phyloP scores from a whole-genome alignment of 2,113 vertebrate genomes.

The Cottus gobio region DNA sequence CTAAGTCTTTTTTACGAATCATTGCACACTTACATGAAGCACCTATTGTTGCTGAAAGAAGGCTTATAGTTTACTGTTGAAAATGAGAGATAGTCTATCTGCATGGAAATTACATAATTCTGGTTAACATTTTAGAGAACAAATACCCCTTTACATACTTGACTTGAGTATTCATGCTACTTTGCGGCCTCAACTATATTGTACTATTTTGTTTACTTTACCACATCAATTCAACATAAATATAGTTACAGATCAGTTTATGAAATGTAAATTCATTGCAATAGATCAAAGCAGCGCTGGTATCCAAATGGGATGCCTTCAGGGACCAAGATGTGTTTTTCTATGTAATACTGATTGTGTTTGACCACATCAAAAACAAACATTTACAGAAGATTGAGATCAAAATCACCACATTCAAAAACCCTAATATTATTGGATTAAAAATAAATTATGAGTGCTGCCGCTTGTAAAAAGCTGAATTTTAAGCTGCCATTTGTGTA shows the following conservation, averaged over 20 bases:
- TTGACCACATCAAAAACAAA: neutral
- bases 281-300: neutral
- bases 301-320: neutral
- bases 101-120: neutral
- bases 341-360: neutral
- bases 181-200: neutral
- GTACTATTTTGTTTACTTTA: neutral
- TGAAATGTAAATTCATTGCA: neutral
- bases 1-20: conserved; percentile 1
- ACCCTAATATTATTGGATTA: neutral
- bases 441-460: neutral
- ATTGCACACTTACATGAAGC: neutral
- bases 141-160: neutral
- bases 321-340: neutral
- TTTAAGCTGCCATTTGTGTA: neutral
- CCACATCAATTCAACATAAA: neutral
- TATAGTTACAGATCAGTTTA: neutral
- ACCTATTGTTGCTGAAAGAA: neutral
- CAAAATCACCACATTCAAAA: neutral
- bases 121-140: neutral
- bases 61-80: neutral
- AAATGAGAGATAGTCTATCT: neutral
- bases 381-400: neutral
- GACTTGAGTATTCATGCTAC: neutral
- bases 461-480: neutral